Base-by-base conservation (phyloP, 2,888 invertebrate genomes). In the Drosophila flavopinicola region DNA sequence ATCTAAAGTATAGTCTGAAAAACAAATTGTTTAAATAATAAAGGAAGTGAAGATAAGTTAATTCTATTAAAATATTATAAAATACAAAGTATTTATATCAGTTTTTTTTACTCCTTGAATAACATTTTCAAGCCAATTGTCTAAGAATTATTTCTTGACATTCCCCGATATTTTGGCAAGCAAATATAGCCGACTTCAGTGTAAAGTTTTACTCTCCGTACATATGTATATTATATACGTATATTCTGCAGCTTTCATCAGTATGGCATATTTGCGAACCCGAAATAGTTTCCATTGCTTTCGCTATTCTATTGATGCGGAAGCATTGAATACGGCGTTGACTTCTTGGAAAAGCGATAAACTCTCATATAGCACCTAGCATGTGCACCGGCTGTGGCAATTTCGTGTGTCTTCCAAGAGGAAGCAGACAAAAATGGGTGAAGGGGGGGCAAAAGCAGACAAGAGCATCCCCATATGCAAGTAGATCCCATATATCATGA, bases 401-500 rank as follows among this genome's bases (percentile, higher is more conserved):
- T 49, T 51, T 44, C 27, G 27, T 42, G 24, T 29, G 32, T 32
- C 57, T 47, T 24, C 20, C 20, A 35, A 32, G 37, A 51, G 52
- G 35, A 33, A 44, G 32, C 51, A 11, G 17, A 13, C 49, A 32
- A 45, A 51, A 24, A 29, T 24, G 39, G 37, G 51, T 51, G 37
- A 13, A 27, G 44, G 7, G 25, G 47, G 27, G 3, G 27, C 10
- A 13, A 23, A 27, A 24, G 25, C 13, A 39, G 20, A 20, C 20
- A 20, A 20, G 25, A 17, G 29, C 38, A 57, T 47, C 35, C 53
- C 27, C 29, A 15, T 24, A 30, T 11, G 48, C 73, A 72, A 76
- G 66, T 52, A 65, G 54, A 72, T 72, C 39, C 73, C 90, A 89
- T 90, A 87, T 72, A 89, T 89, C 90, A 89, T 87, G 79, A 77